Evolutionary conservation across 2,797 vertebrate genomes (phyloP), one percentile per base, ranked within the genome.

Genomic region (Eupleurogrammus muticus): DNA sequence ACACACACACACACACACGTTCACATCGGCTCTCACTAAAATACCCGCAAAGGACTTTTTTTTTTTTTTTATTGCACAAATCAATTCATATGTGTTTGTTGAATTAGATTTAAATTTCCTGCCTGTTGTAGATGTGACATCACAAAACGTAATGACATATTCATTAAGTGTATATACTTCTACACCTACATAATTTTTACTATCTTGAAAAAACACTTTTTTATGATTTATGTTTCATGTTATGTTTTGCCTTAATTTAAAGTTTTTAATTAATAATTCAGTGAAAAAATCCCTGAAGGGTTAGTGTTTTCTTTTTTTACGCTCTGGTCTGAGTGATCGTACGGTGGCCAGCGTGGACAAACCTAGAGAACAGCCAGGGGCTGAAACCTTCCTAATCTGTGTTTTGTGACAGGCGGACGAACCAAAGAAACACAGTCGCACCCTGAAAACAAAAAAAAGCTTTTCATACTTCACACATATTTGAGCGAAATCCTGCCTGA

Each of bases 301-400:
- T n/a, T n/a, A n/a, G n/a, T n/a, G n/a, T n/a, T n/a, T n/a, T n/a
- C n/a, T n/a, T n/a, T n/a, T n/a, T n/a, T n/a, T n/a, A n/a, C n/a
- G n/a, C n/a, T n/a, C n/a, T n/a, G n/a, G n/a, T n/a, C n/a, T n/a
- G n/a, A n/a, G n/a, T n/a, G n/a, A n/a, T n/a, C 77, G 46, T 77
- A 69, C 9, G 38, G 75, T 73, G 79, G 66, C 72, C 63, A 2
- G 36, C 7, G 3, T 21, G 74, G 66, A 75, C 70, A 63, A 68
- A 68, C 40, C 68, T 54, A 34, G 32, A 42, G 19, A 56, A 24
- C 14, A 44, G 23, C 1, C 16, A 44, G 19, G 62, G 2, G 52
- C 20, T 1, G 1, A 38, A 61, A 28, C 46, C 12, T 38, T 17
- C 2, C 17, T n/a, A 23, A 66, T 38, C 34, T n/a, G 17, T 10